A percentile compares a stretch with the other conserved stretches of the same genome.
Evolutionary conservation across 2,888 invertebrate species (phyloP).

Genomic region (Hesperia comma): DNA sequence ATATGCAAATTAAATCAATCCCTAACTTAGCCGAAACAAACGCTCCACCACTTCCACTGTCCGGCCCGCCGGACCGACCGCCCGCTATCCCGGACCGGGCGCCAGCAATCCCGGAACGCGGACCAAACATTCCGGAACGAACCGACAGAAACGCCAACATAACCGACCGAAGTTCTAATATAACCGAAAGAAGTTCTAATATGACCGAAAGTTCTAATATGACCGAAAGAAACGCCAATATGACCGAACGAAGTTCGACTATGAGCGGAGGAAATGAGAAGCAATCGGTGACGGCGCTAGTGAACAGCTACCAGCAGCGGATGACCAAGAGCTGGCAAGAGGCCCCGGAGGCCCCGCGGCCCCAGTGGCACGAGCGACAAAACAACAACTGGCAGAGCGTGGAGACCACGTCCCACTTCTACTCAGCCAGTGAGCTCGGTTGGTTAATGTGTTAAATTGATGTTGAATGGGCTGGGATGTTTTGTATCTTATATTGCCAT

Average conservation of each 20-base stretch:
- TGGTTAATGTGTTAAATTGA: constrained; percentile 51
- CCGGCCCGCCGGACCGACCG: constrained; percentile 60
- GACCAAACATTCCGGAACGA: constrained; percentile 47
- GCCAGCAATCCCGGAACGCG: constrained; percentile 52
- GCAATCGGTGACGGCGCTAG: constrained; percentile 68
- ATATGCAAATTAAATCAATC: constrained; percentile 1
- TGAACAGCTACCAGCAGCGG: constrained; percentile 74
- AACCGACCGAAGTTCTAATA: neutral
- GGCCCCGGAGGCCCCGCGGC: constrained; percentile 48
- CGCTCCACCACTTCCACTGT: constrained; percentile 65
- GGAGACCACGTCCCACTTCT: constrained; percentile 72
- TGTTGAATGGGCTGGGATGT: constrained; percentile 9
- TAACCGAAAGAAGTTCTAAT: constrained; percentile 10
- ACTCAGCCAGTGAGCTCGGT: constrained; percentile 75
- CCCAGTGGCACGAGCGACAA: constrained; percentile 47
- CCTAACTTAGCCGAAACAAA: constrained; percentile 47
- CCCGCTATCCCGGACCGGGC: constrained; percentile 53
- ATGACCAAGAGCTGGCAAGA: constrained; percentile 59
- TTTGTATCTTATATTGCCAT: neutral
- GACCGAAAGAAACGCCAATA: constrained; percentile 28
- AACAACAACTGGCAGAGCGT: constrained; percentile 68
- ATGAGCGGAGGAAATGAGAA: constrained; percentile 52
- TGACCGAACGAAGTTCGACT: constrained; percentile 26
- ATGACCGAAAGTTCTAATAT: constrained; percentile 31
- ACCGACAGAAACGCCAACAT: constrained; percentile 29